These are phyloP conservation scores for Acanthopleura granulata DNA, from an alignment of 2,888 invertebrate species.

Conservation along the genomic window DNA sequence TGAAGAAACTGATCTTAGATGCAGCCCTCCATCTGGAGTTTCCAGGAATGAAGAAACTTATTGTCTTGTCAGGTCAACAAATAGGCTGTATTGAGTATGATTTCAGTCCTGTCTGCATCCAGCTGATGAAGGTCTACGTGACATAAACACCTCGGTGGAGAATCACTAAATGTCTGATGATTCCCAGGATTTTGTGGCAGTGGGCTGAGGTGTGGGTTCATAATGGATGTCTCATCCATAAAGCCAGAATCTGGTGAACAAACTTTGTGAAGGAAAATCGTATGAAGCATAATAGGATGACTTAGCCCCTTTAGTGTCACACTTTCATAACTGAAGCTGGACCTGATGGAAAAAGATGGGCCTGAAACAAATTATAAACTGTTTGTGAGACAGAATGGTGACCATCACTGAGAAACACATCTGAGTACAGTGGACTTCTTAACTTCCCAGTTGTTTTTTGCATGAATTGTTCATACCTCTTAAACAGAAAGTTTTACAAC, in stretches of 20 bases:
- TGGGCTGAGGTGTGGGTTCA: background rate
- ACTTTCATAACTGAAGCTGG: background rate
- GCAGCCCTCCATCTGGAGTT: too few species aligned
- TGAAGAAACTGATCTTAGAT: too few species aligned
- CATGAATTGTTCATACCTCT: too few species aligned
- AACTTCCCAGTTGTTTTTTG: too few species aligned
- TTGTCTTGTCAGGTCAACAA: background rate
- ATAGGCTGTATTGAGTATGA: background rate
- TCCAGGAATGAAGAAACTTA: too few species aligned
- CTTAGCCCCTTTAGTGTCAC: background rate
- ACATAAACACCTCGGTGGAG: background rate
- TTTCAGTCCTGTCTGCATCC: background rate
- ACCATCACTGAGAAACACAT: too few species aligned
- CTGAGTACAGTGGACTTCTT: too few species aligned
- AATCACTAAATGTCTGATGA: background rate
- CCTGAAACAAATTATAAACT: background rate
- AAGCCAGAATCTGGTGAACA: too few species aligned
- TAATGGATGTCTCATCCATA: background rate
- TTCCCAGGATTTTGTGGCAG: background rate
- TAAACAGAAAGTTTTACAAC: too few species aligned
- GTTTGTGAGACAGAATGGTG: too few species aligned
- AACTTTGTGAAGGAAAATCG: background rate
- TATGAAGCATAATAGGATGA: background rate
- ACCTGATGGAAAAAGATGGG: background rate
- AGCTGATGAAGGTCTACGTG: constrained; percentile 12